Conservation (phyloP, 1,140 invertebrate genomes). For the Penaeus indicus region DNA sequence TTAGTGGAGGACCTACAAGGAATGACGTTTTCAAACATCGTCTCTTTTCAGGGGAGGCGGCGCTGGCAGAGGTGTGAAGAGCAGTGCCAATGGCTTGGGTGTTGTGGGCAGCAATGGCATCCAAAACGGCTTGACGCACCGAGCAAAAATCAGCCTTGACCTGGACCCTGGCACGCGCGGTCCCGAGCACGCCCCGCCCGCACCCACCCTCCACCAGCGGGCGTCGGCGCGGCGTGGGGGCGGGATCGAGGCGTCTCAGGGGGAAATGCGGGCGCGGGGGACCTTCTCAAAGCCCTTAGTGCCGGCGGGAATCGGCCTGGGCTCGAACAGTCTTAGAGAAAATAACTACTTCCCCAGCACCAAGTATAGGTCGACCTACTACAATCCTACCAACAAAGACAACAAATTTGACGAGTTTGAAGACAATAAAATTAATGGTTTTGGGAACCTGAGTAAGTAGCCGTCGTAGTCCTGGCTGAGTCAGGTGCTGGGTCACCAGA, state of each 20-base stretch:
- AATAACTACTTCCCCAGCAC: conserved; percentile 40
- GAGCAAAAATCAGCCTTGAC: conserved; percentile 47
- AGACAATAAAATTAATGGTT: conserved; percentile 55
- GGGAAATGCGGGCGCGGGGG: conserved; percentile 19
- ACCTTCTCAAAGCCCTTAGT: conserved; percentile 23
- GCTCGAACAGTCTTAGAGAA: conserved; percentile 24
- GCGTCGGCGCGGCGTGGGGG: neutral
- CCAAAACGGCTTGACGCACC: conserved; percentile 49
- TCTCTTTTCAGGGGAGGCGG: neutral
- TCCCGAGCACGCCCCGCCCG: conserved; percentile 5
- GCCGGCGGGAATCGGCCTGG: neutral
- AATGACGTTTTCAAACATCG: neutral
- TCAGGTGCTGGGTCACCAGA: neutral
- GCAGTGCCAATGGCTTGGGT: conserved; percentile 3
- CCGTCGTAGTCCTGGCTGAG: neutral
- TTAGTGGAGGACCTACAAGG: neutral
- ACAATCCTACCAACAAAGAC: conserved; percentile 23
- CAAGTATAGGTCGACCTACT: conserved; percentile 47
- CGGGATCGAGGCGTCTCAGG: conserved; percentile 15
- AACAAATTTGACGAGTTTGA: conserved; percentile 54
- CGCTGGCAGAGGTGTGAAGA: conserved; percentile 1
- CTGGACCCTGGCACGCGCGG: conserved; percentile 44
- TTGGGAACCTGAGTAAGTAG: conserved; percentile 58
- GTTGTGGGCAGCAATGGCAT: neutral
- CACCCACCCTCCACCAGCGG: conserved; percentile 4